Percentiles rank a stretch among this genome's conserved stretches.
These are phyloP conservation scores for Protomyctophum bolini DNA, from an alignment of 2,113 vertebrate species.

Conservation along the genomic window DNA sequence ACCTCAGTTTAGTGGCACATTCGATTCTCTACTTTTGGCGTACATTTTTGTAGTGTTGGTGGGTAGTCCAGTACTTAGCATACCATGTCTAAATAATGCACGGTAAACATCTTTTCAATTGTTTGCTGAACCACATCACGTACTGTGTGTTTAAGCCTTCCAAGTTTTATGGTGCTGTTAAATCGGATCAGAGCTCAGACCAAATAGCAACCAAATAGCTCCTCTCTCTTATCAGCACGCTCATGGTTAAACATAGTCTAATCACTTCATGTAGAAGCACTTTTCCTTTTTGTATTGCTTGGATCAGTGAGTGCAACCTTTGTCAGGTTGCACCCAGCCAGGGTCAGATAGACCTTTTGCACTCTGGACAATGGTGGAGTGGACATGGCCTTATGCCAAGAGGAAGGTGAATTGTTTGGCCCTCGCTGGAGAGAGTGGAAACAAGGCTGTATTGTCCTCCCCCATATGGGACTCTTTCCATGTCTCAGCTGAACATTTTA, in stretches of 20 bases:
- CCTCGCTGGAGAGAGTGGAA: constrained; percentile 48
- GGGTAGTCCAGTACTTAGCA: not conserved
- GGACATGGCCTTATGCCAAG: constrained; percentile 64
- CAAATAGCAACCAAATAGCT: not conserved
- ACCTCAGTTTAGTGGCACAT: not conserved
- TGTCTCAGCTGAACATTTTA: constrained; percentile 21
- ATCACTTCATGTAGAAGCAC: constrained; percentile 49
- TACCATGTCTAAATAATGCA: not conserved
- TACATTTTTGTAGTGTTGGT: not conserved
- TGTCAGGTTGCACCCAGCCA: constrained; percentile 37
- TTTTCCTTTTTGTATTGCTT: constrained; percentile 27
- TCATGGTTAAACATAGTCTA: constrained; percentile 40
- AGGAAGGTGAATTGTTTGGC: constrained; percentile 71
- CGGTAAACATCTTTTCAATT: constrained; percentile 20
- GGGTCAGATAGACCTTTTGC: constrained; percentile 60
- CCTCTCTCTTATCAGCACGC: constrained; percentile 25
- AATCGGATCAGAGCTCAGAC: constrained; percentile 40
- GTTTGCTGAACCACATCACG: not conserved
- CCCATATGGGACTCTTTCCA: constrained; percentile 31
- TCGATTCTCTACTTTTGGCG: not conserved
- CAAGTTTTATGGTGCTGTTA: constrained; percentile 8
- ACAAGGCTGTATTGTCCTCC: constrained; percentile 58
- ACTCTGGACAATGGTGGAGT: constrained; percentile 63
- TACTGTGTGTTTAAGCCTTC: not conserved
- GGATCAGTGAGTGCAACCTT: constrained; percentile 43